Evolutionary conservation across 2,797 vertebrate genomes (phyloP), one percentile per base, ranked within the genome.

Genomic region (Pangasius sanitwongsei): DNA sequence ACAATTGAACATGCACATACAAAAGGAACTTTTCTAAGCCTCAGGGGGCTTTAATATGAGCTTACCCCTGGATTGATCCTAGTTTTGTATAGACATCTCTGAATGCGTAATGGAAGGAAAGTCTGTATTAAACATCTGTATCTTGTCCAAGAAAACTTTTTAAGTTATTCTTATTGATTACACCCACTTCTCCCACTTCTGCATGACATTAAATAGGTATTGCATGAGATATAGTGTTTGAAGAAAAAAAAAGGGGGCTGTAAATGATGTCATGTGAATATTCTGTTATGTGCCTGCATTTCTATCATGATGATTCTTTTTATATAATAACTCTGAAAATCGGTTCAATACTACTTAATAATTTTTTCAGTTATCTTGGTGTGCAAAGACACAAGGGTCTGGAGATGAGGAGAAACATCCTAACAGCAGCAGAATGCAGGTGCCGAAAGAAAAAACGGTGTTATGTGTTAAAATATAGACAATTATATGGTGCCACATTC

Each of bases 1-100:
- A 69, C 80, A 92, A 18, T 63, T 75, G 67, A 88, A 61, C 63
- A 80, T 48, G 57, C 50, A 89, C 59, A 82, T 83, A 69, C 57
- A 63, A 87, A 74, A 87, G 75, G 48, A 89, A 87, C 53, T 69
- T 74, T 88, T 75, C 15, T 23, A 57, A 72, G 59, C 55, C 16
- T 85, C 53, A 20, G 28, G 48, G 67, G 81, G 86, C 13, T 89
- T 72, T 59, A 82, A 44, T 44, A 44, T 44, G 41, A 44, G 41
- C 41, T 44, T 44, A 44, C 6, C 82, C 70, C 70, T 61, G 65
- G 59, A 91, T 86, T 87, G 90, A 89, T 90, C 63, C 48, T 28
- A 31, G 34, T 78, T 31, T 87, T 87, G 67, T 65, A 85, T 86
- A 69, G 78, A 86, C 28, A 53, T 67, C 74, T 82, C 20, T 67